phyloP scores from a whole-genome alignment of 2,113 vertebrate species.

The Deroptyus accipitrinus region DNA sequence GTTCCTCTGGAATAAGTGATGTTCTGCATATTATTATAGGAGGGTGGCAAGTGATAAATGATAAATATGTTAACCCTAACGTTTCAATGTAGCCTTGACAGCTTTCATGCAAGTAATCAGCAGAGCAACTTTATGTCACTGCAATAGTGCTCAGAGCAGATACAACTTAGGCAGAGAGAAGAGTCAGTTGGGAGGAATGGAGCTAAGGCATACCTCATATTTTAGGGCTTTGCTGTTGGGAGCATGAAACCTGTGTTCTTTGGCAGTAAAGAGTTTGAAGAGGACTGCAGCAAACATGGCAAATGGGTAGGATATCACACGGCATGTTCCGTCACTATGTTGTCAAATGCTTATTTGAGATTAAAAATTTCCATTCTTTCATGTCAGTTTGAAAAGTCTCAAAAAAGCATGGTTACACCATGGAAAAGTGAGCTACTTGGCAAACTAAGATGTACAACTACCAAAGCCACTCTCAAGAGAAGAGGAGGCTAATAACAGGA shows the following conservation, averaged over 20 bases:
- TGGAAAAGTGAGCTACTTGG: neutral
- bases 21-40: constrained; percentile 7
- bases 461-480: neutral
- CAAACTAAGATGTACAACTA: neutral
- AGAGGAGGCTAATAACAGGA: neutral
- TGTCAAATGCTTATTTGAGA: neutral
- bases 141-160: neutral
- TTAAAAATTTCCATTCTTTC: neutral
- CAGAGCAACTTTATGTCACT: neutral
- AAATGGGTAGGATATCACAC: neutral
- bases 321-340: neutral
- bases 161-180: fast-evolving
- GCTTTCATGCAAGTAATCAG: neutral
- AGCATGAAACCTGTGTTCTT: neutral
- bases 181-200: neutral
- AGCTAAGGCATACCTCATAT: neutral
- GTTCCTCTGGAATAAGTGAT: constrained; percentile 6
- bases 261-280: neutral
- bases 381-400: neutral
- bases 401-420: neutral
- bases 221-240: neutral
- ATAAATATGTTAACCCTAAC: neutral
- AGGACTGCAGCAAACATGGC: neutral
- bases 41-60: neutral
- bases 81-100: neutral